Evolutionary conservation across 2,888 invertebrate genomes (phyloP).

Genomic region (Mamestra brassicae): DNA sequence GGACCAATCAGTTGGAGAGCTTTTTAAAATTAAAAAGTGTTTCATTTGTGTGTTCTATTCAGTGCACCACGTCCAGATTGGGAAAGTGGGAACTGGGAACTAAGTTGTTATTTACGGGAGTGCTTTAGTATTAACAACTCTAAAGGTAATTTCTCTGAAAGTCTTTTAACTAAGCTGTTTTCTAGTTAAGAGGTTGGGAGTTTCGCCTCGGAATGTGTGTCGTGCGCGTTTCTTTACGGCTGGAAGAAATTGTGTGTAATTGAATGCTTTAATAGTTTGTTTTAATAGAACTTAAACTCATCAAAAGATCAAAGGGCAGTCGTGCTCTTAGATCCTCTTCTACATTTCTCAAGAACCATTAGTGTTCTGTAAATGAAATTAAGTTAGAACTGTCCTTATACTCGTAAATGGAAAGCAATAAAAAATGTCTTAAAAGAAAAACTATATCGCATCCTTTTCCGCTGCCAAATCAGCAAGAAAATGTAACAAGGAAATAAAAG

Average conservation of each 20-base stretch:
- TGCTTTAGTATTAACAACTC: slow-evolving; percentile 72
- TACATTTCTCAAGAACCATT: too few relatives aligned
- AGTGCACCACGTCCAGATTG: slow-evolving; percentile 68
- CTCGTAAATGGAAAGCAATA: not conserved
- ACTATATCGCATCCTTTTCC: slow-evolving; percentile 10
- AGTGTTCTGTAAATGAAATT: not conserved
- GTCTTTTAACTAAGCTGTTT: slow-evolving; percentile 65
- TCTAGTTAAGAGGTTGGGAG: slow-evolving; percentile 35
- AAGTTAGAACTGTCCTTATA: not conserved
- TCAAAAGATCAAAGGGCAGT: too few relatives aligned
- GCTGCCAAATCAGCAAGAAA: slow-evolving; percentile 37
- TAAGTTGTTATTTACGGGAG: slow-evolving; percentile 79
- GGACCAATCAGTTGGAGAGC: slow-evolving; percentile 82
- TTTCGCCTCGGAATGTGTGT: slow-evolving; percentile 29
- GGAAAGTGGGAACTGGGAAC: slow-evolving; percentile 67
- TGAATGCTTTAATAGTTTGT: not conserved
- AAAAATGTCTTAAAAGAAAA: slow-evolving; percentile 13
- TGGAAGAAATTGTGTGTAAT: not conserved
- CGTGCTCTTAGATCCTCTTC: too few relatives aligned
- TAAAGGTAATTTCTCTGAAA: slow-evolving; percentile 74
- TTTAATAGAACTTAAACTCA: not conserved
- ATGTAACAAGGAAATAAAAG: slow-evolving; percentile 36
- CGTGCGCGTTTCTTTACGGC: slow-evolving; percentile 2
- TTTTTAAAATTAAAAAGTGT: slow-evolving; percentile 84
- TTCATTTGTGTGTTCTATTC: slow-evolving; percentile 75